Evolutionary conservation across 2,797 vertebrate genomes (phyloP), one percentile per base, ranked within the genome.

Genomic region (Echeneis naucrates): DNA sequence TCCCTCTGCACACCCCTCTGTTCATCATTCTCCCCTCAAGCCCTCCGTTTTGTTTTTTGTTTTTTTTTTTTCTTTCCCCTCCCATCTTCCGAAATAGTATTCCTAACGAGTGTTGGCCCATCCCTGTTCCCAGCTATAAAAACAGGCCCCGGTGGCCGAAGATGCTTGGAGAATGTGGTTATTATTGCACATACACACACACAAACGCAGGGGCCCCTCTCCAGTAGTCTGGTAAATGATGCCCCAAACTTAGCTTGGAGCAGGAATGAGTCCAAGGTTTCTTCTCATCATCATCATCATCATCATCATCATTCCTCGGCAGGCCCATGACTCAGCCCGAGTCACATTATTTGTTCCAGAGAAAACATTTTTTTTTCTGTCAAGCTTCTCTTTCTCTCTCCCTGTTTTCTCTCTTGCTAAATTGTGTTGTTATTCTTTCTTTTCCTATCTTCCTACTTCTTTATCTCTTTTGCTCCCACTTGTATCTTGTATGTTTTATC

Each of bases 141-240:
- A 95, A 95, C 93, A 94, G 90, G 90, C 88, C 85, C 82, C 72
- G 72, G 90, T 92, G 91, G 87, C 90, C 77, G 89, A 95, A 94
- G 94, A 94, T 94, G 92, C 94, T 93, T 92, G 84, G 91, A 92
- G 93, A 93, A 94, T 95, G 94, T 93, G 94, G 94, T 95, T 95
- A 95, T 94, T 94, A 93, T 90, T 93, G 91, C 88, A 78, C 78
- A 86, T 48, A 83, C 82, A 74, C 81, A 87, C 81, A 87, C 81
- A 78, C 79, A 79, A 54, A 82, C 8, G 53, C 73, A 81, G 92
- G 84, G 88, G 90, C 90, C 89, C 92, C 84, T 87, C 88, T 92
- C 91, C 90, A 92, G 92, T 89, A 89, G 88, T 94, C 92, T 92
- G 91, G 91, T 94, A 94, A 94, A 94, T 94, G 93, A 94, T 94